phyloP scores from a whole-genome alignment of 2,888 invertebrate genomes.

The Notodonta ziczac region DNA sequence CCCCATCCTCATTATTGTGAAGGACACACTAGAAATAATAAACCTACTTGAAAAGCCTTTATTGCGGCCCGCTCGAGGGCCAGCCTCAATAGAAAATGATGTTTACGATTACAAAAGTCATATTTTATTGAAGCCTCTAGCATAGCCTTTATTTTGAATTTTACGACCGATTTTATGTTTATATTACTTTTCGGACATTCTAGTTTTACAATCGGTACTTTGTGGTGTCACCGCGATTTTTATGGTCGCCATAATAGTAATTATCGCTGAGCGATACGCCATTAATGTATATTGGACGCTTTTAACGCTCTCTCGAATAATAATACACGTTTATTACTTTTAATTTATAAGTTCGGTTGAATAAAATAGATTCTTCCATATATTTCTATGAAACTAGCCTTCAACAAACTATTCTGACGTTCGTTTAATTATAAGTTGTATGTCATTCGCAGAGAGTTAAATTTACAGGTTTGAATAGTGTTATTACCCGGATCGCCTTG shows the following conservation, averaged over 20 bases:
- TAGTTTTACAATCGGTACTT: constrained; percentile 49
- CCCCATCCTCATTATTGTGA: constrained; percentile 60
- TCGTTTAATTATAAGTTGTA: constrained; percentile 31
- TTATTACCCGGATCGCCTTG: constrained; percentile 35
- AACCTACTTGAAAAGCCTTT: constrained; percentile 60
- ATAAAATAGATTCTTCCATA: not conserved
- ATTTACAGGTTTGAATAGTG: constrained; percentile 31
- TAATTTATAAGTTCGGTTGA: constrained; percentile 26
- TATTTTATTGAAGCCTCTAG: constrained; percentile 61
- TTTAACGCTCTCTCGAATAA: constrained; percentile 42
- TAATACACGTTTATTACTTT: constrained; percentile 21
- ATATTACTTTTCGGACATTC: constrained; percentile 46
- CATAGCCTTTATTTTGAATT: constrained; percentile 53
- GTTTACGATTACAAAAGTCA: constrained; percentile 68
- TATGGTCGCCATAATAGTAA: constrained; percentile 61
- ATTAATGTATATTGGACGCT: constrained; percentile 54
- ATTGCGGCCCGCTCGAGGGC: constrained; percentile 37
- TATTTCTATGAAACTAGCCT: not conserved
- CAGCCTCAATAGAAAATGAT: constrained; percentile 61
- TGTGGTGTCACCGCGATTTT: constrained; percentile 70
- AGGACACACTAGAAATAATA: constrained; percentile 70
- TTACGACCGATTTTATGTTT: constrained; percentile 69
- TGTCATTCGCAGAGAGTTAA: constrained; percentile 34
- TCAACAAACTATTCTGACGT: constrained; percentile 23
- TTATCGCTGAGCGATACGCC: constrained; percentile 54